Conservation (phyloP, 2,113 vertebrate genomes). For the Leuciscus idus region DNA sequence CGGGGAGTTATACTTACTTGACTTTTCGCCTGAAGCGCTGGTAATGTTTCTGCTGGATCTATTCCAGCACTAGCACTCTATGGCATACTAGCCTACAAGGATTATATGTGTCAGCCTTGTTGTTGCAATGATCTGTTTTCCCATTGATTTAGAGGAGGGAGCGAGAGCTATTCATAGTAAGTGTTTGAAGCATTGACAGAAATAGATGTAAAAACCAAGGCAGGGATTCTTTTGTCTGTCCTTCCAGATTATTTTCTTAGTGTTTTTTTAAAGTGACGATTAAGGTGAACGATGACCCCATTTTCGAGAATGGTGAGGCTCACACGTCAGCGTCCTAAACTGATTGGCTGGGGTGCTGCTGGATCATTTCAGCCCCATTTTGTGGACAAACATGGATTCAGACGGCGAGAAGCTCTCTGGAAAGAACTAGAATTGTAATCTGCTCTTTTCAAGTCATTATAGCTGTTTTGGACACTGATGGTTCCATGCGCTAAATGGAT, state of each 20-base stretch:
- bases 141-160: slow-evolving; percentile 33
- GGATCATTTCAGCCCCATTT: slow-evolving; percentile 61
- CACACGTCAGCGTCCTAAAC: slow-evolving; percentile 58
- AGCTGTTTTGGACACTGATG: slow-evolving; percentile 24
- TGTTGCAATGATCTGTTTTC: slow-evolving; percentile 54
- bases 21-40: slow-evolving; percentile 42
- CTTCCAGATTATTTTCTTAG: slow-evolving; percentile 24
- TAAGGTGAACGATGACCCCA: slow-evolving; percentile 58
- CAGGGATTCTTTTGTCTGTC: slow-evolving; percentile 55
- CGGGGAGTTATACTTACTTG: slow-evolving; percentile 48
- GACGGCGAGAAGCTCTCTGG: slow-evolving; percentile 10
- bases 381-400: slow-evolving; percentile 50
- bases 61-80: slow-evolving; percentile 42
- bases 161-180: slow-evolving; percentile 28
- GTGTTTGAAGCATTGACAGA: slow-evolving; percentile 30
- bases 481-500: slow-evolving; percentile 36
- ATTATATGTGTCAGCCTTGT: slow-evolving; percentile 55
- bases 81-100: slow-evolving; percentile 52
- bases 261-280: slow-evolving; percentile 14
- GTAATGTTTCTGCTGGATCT: slow-evolving; percentile 56
- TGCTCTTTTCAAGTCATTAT: slow-evolving; percentile 32
- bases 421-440: slow-evolving; percentile 35
- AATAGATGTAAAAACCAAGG: slow-evolving; percentile 40
- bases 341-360: slow-evolving; percentile 58
- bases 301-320: slow-evolving; percentile 60